Evolutionary conservation across 2,113 vertebrate genomes (phyloP).

Genomic region (Smithornis capensis): DNA sequence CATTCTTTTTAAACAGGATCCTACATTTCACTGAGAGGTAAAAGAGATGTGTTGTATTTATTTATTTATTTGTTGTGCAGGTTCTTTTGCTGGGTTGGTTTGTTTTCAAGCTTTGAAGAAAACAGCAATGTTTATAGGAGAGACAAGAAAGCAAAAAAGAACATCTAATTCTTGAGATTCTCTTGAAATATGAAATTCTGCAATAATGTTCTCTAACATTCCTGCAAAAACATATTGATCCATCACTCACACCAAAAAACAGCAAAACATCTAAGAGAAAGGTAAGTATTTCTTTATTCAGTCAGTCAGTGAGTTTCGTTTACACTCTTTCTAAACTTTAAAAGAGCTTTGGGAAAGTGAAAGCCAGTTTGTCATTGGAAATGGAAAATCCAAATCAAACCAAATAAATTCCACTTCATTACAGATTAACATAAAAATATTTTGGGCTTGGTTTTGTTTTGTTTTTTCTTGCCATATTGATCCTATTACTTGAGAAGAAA

Average conservation of each 20-base stretch:
- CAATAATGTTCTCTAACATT: not conserved
- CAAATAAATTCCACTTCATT: not conserved
- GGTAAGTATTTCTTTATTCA: not conserved
- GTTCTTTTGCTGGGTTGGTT: not conserved
- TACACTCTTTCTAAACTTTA: not conserved
- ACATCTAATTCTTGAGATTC: not conserved
- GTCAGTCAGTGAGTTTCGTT: not conserved
- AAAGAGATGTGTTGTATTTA: rapidly evolving
- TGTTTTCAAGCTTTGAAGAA: not conserved
- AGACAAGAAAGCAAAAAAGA: not conserved
- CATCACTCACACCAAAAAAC: not conserved
- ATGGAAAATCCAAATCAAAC: too few relatives aligned
- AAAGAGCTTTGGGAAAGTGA: not conserved
- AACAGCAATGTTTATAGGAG: rapidly evolving
- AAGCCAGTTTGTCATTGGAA: not conserved
- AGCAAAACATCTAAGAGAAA: not conserved
- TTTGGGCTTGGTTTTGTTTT: not conserved
- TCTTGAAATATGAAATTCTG: not conserved
- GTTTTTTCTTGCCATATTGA: not conserved
- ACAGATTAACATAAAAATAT: not conserved
- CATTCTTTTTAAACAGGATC: not conserved
- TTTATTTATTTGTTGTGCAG: not conserved
- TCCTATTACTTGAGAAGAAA: not conserved
- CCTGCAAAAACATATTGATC: not conserved
- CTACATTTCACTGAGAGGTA: not conserved